Base-by-base conservation (phyloP, 2,113 vertebrate species). In the Ploceus nigricollis region DNA sequence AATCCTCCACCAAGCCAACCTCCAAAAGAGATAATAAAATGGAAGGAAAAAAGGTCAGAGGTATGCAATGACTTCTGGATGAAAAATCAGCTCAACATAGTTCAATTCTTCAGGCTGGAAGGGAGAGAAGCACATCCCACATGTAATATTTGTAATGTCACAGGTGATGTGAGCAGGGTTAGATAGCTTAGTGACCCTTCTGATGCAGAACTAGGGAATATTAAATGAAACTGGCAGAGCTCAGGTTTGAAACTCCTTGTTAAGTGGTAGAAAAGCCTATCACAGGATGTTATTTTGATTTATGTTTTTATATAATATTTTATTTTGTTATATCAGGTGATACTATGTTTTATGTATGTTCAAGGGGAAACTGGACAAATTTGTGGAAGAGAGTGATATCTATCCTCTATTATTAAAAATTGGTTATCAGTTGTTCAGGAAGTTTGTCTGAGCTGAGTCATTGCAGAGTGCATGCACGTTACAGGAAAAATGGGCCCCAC, bases 401-500 rank as follows among this genome's bases (percentile, higher is more conserved):
- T 86, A 19, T 51, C 20, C 2, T 66, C 18, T 57, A 1, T 44
- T 44, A 61, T 33, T 57, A 75, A 51, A 24, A 40, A 61, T n/a
- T 60, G 24, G 16, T 53, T 68, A 9, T 7, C 31, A 60, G 35
- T 73, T 93, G 18, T 50, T 82, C n/a, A 73, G 42, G 31, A 85
- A 22, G 18, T 7, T 3, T 44, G 15, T 70, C 51, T 33, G 45
- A 82, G 61, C 45, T 53, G 56, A 60, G 16, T 50, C 27, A 11
- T 13, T 56, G 27, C 15, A 61, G 47, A 33, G 15, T 30, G 4
- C 16, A 11, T 5, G 21, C 1, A 3, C n/a, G 22, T 47, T 47
- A 27, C 18, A 70, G 20, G 44, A 31, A 24, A 68, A 42, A 37
- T 37, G 0, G 0, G 21, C 10, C 18, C 1, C 2, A 0, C 60